A percentile compares a stretch with the other conserved stretches of the same genome.
These are phyloP conservation scores for Baryphthengus martii DNA, from an alignment of 2,113 vertebrate genomes.

Conservation along the genomic window DNA sequence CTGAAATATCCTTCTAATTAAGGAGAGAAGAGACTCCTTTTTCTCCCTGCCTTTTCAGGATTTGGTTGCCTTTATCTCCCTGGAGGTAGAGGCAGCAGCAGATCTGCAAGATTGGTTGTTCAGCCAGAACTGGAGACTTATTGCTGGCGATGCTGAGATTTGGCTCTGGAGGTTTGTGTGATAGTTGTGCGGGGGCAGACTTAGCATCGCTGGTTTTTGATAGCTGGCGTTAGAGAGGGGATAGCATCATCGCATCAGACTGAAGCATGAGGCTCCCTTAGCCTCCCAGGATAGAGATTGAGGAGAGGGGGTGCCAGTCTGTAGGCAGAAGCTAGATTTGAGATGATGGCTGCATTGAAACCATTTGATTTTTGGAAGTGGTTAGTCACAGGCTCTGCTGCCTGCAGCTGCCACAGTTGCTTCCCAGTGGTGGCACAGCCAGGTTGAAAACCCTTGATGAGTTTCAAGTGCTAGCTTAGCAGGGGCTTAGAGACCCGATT, in stretches of 20 bases:
- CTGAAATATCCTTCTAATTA: not conserved
- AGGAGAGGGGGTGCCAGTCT: not conserved
- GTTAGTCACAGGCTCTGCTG: not conserved
- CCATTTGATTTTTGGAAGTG: not conserved
- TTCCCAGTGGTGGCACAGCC: not conserved
- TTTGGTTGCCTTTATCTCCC: not conserved
- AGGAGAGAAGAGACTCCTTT: not conserved
- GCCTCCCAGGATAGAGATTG: not conserved
- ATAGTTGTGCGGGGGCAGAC: not conserved
- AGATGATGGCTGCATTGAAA: not conserved
- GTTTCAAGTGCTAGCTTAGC: not conserved
- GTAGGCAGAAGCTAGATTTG: not conserved
- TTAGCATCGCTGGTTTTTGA: not conserved
- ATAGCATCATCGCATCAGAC: not conserved
- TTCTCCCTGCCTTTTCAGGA: not conserved
- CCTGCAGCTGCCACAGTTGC: not conserved
- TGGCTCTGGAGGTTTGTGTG: not conserved
- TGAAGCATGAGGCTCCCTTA: not conserved
- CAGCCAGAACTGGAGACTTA: not conserved
- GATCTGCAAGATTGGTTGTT: not conserved
- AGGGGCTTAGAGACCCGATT: not conserved
- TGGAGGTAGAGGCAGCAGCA: not conserved
- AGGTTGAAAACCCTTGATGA: not conserved
- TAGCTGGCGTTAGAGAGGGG: not conserved
- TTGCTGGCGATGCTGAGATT: not conserved